These are phyloP conservation scores for Megaceryle torquata DNA, from an alignment of 2,113 vertebrate species.

Conservation along the genomic window DNA sequence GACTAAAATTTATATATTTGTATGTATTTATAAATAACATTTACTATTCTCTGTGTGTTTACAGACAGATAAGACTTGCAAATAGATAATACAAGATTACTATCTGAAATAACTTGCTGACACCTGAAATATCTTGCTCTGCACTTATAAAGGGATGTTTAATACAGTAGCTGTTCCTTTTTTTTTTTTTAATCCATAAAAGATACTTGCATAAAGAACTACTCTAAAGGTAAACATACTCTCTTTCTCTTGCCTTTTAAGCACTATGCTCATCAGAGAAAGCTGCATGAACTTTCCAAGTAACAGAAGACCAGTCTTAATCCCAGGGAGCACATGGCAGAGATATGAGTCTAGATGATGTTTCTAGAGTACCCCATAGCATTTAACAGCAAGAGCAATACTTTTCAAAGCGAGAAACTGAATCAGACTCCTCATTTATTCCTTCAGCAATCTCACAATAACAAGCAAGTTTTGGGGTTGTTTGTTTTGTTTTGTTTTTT, in stretches of 20 bases:
- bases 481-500: background rate
- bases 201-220: background rate
- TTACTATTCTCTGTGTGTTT: background rate
- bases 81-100: background rate
- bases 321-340: background rate
- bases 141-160: background rate
- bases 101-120: background rate
- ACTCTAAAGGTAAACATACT: background rate
- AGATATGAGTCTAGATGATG: background rate
- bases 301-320: background rate
- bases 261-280: background rate
- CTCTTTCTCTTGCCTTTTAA: background rate
- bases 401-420: background rate
- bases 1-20: background rate
- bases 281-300: background rate
- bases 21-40: background rate
- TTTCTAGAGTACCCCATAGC: background rate
- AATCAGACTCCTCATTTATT: background rate
- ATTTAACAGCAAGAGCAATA: background rate
- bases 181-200: background rate
- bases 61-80: background rate
- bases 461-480: fast-evolving
- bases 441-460: background rate
- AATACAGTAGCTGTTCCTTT: background rate
- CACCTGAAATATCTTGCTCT: background rate